Base-by-base conservation (phyloP, 2,113 vertebrate genomes). In the Tragelaphus scriptus region DNA sequence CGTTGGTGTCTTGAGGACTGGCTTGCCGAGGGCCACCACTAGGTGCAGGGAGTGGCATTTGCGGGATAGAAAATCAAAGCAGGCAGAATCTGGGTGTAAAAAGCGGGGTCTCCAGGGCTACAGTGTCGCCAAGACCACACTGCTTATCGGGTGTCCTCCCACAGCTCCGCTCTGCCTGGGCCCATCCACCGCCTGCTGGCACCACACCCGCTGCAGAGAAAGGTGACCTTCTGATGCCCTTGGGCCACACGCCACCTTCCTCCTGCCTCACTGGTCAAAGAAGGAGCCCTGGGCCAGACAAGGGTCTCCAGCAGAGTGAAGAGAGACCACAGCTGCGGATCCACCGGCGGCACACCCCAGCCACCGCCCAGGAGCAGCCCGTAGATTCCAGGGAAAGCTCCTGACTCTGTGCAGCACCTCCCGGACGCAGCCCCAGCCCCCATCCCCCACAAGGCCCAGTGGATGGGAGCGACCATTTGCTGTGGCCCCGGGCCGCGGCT, bases 331-430 rank as follows among this genome's bases (percentile, higher is more conserved):
- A 10, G 30, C 2, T n/a, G 59, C 21, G 30, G 55, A 79, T 26
- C 65, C 23, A 8, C n/a, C 8, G 2, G 17, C 2, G 3, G 55
- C 17, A 2, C 19, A 11, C 0, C 26, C 25, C 56, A 30, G 28
- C 13, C 23, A 2, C 40, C 2, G 19, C 55, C 47, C 40, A 15
- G 32, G 4, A 68, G 56, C 56, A 13, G 30, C 87, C 3, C 0
- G 16, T 2, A n/a, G 25, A 17, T 56, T 44, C 63, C 28, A 53
- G 55, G 0, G 47, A n/a, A 10, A 12, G 23, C 15, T 28, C 40
- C 36, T 49, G 7, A 5, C 75, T 40, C 26, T 21, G 19, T 6
- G 6, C 98, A 98, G 98, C 71, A 1, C 98, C 98, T 97, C 93
- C 98, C 5, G 32, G 28, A 44, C 5, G 17, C 40, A n/a, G 6